phyloP scores from a whole-genome alignment of 2,888 invertebrate species.

The Amphipyra berbera region DNA sequence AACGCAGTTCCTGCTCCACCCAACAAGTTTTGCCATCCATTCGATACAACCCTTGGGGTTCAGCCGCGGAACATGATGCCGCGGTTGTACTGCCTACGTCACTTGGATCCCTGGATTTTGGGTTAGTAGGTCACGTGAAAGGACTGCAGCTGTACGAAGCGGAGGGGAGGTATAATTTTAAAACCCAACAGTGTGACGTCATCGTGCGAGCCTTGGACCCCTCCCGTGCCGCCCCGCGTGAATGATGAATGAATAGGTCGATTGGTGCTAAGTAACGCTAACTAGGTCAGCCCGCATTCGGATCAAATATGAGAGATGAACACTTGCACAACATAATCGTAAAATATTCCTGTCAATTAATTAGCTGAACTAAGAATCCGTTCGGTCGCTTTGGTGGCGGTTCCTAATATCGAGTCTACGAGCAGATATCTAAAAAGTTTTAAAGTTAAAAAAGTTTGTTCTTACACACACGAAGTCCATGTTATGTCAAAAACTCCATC shows the following conservation, averaged over 20 bases:
- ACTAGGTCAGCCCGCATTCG: slow-evolving; percentile 65
- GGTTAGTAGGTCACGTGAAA: slow-evolving; percentile 87
- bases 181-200: slow-evolving; percentile 83
- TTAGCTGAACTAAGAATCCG: not conserved
- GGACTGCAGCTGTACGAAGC: slow-evolving; percentile 78
- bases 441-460: too few relatives aligned
- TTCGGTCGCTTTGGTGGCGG: not conserved
- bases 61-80: slow-evolving; percentile 62
- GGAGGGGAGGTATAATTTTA: slow-evolving; percentile 77
- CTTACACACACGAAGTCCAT: too few relatives aligned
- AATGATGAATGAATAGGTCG: slow-evolving; percentile 86
- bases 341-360: not conserved
- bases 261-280: slow-evolving; percentile 72
- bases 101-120: slow-evolving; percentile 79
- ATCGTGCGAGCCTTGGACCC: slow-evolving; percentile 73
- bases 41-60: slow-evolving; percentile 36
- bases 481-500: too few relatives aligned
- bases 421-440: too few relatives aligned
- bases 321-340: slow-evolving; percentile 2
- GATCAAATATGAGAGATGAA: slow-evolving; percentile 19
- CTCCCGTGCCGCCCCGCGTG: slow-evolving; percentile 69
- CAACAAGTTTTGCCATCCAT: slow-evolving; percentile 67
- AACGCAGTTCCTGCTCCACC: slow-evolving; percentile 66
- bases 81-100: slow-evolving; percentile 85
- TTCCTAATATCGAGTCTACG: too few relatives aligned